Conservation (phyloP, 2,888 invertebrate species). For the Tipula unca region DNA sequence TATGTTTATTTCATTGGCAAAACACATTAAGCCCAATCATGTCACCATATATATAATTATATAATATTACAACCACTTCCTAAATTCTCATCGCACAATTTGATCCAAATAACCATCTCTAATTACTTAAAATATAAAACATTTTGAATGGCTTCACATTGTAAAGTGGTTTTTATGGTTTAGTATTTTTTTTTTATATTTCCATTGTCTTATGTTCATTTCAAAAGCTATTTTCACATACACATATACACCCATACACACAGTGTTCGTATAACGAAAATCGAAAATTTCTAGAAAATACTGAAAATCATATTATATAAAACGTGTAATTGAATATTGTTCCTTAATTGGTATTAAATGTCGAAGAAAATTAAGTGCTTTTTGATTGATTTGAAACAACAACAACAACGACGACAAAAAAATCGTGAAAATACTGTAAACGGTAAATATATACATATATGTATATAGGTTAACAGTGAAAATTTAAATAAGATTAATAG, state of each 20-base stretch:
- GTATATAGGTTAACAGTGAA: neutral
- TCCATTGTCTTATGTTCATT: neutral
- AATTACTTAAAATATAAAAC: neutral
- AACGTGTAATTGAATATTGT: conserved; percentile 14
- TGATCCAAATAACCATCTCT: neutral
- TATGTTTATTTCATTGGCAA: neutral
- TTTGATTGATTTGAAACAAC: conserved; percentile 14
- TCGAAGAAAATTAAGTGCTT: neutral
- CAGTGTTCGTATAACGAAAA: neutral
- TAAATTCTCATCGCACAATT: neutral
- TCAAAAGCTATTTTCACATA: neutral
- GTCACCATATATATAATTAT: neutral
- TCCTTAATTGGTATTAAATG: conserved; percentile 4
- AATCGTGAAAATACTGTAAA: neutral
- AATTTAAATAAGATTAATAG: neutral
- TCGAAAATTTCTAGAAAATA: neutral
- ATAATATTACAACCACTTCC: neutral
- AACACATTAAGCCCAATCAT: neutral
- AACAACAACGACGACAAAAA: neutral
- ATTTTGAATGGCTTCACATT: neutral
- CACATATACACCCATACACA: neutral
- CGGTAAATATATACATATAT: too few relatives aligned
- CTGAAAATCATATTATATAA: neutral
- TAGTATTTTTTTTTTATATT: neutral
- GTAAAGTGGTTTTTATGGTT: conserved; percentile 4